Evolutionary conservation across 2,888 invertebrate species (phyloP).

Genomic region (Euplagia quadripunctaria): DNA sequence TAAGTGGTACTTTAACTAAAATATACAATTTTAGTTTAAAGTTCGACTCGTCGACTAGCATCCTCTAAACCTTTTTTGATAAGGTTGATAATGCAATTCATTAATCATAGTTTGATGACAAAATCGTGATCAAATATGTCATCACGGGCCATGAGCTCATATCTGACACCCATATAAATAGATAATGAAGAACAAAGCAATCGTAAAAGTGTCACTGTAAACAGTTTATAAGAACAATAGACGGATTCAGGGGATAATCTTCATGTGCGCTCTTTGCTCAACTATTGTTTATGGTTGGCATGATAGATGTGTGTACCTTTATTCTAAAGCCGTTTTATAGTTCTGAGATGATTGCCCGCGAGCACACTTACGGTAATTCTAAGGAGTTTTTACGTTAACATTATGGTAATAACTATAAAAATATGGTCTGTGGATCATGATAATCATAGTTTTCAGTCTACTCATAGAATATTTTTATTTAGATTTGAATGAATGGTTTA

Average conservation of each 20-base stretch:
- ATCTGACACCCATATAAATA: constrained; percentile 37
- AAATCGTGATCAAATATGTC: background rate
- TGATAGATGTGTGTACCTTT: constrained; percentile 13
- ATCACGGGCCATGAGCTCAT: constrained; percentile 32
- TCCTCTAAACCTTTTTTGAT: background rate
- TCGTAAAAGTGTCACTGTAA: constrained; percentile 52
- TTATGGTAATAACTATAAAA: background rate
- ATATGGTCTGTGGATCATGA: background rate
- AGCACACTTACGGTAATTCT: background rate
- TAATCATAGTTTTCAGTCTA: background rate
- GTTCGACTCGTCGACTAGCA: too few species aligned
- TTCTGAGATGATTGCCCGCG: background rate
- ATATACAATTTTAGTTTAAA: too few species aligned
- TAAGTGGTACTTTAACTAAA: too few species aligned
- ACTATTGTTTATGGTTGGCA: constrained; percentile 27
- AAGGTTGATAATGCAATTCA: background rate
- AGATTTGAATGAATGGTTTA: background rate
- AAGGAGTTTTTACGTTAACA: background rate
- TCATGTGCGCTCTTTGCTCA: constrained; percentile 39
- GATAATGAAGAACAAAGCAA: constrained; percentile 47
- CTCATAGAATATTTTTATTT: background rate
- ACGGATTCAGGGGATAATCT: constrained; percentile 56
- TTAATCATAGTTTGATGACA: background rate
- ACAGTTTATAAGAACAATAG: constrained; percentile 52
- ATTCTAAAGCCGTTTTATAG: background rate